Base-by-base conservation (phyloP, 2,797 vertebrate genomes). In the Characodon lateralis region DNA sequence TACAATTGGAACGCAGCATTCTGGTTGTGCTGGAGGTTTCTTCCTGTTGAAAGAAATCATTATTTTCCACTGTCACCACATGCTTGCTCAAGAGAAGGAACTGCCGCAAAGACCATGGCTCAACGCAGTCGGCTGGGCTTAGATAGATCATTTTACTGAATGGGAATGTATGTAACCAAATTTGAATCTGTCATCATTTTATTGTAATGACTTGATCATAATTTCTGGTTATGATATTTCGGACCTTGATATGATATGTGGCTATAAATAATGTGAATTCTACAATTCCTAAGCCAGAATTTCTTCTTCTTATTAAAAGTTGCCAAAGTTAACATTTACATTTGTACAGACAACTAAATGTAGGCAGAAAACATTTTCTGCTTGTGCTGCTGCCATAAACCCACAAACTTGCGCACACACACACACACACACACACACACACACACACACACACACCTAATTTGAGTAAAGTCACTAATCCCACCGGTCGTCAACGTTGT, bases 401-500 rank as follows among this genome's bases (percentile, higher is more conserved):
- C 43, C 28, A 70, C 74, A 83, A 79, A 86, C 76, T 82, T 69
- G 76, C 2, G 31, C 31, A 28, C 28, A 28, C 28, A 28, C 28
- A 28, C 28, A 28, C 28, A 28, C 28, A 28, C 28, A 28, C 31
- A 31, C 31, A 31, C 31, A 3, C 35, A 4, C 35, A 35, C 35
- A 35, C 35, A 35, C 58, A 72, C 71, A 41, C 75, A 69, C 79
- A 80, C 56, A 76, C 76, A 74, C 74, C 78, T 85, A 85, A 73
- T 87, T 88, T 91, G 85, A 81, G 83, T 82, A 83, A 92, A 90
- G 81, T 89, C 85, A 89, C 88, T 94, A 93, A 94, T 95, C 93
- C 93, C 73, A 73, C 83, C 75, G 76, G 73, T 85, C 85, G 79
- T 78, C 88, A 85, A 87, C 71, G 43, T 78, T 73, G 28, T 63